These are phyloP conservation scores for Axea sp. DNA, from an alignment of 2,888 invertebrate genomes.

Conservation along the genomic window DNA sequence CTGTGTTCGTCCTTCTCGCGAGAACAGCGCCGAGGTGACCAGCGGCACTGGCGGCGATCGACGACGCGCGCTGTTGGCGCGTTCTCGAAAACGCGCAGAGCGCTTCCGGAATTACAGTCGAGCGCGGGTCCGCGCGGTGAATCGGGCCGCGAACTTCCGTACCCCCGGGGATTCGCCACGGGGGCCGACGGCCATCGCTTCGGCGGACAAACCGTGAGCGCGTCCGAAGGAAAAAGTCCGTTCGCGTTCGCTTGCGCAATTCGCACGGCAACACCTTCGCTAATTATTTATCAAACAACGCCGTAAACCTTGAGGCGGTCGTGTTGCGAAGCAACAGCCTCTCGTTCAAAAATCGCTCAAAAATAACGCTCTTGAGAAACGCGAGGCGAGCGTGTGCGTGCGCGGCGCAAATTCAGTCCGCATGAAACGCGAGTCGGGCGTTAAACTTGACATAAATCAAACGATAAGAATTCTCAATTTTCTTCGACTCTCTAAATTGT, in stretches of 20 bases:
- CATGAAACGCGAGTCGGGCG: constrained; percentile 31
- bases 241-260: not conserved
- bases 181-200: constrained; percentile 9
- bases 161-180: constrained; percentile 46
- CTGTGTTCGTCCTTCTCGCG: too few relatives aligned
- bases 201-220: not conserved
- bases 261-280: constrained; percentile 1
- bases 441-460: constrained; percentile 59
- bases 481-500: constrained; percentile 44
- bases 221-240: not conserved
- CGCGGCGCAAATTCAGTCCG: constrained; percentile 6
- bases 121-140: too few relatives aligned
- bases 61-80: too few relatives aligned
- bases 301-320: constrained; percentile 15
- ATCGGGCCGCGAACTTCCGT: constrained; percentile 8
- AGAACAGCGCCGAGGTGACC: too few relatives aligned
- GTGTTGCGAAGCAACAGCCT: too few relatives aligned
- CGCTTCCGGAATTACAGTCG: too few relatives aligned
- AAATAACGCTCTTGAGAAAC: constrained; percentile 30
- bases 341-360: constrained; percentile 19
- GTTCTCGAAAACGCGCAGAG: too few relatives aligned
- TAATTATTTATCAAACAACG: constrained; percentile 21
- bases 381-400: not conserved
- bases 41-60: too few relatives aligned
- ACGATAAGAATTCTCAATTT: constrained; percentile 53